phyloP scores from a whole-genome alignment of 2,888 invertebrate species.

The Miltochrista miniata region DNA sequence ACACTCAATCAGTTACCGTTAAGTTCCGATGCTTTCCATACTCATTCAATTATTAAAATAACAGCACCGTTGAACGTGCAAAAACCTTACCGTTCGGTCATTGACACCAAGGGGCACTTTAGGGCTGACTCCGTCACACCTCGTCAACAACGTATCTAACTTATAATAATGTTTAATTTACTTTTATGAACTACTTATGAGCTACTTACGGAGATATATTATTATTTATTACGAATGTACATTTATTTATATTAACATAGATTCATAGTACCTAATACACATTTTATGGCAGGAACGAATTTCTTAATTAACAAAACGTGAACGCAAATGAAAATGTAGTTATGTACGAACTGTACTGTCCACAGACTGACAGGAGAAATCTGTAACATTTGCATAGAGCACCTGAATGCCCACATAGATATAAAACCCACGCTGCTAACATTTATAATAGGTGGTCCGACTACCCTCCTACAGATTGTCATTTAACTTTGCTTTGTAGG shows the following conservation, averaged over 20 bases:
- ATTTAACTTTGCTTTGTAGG: too few species aligned
- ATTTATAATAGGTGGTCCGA: slow-evolving; percentile 31
- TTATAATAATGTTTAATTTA: slow-evolving; percentile 51
- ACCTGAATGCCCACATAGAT: slow-evolving; percentile 55
- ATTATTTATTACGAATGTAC: slow-evolving; percentile 8
- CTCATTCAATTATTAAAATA: slow-evolving; percentile 79
- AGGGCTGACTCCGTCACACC: slow-evolving; percentile 75
- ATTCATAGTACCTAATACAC: too few species aligned
- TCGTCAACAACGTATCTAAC: slow-evolving; percentile 54
- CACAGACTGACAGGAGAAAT: slow-evolving; percentile 52
- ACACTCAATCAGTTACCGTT: slow-evolving; percentile 56
- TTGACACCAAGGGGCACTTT: slow-evolving; percentile 79
- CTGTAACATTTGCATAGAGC: slow-evolving; percentile 57
- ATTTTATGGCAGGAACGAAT: too few species aligned
- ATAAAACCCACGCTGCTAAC: slow-evolving; percentile 44
- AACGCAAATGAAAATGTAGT: slow-evolving; percentile 56
- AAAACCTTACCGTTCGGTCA: slow-evolving; percentile 77
- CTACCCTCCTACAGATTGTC: slow-evolving; percentile 40
- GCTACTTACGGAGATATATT: slow-evolving; percentile 5
- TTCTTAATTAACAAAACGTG: slow-evolving; percentile 60
- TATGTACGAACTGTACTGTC: slow-evolving; percentile 46
- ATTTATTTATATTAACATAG: slow-evolving; percentile 6
- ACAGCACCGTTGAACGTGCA: slow-evolving; percentile 76
- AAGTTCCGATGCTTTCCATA: slow-evolving; percentile 67
- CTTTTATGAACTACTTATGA: slow-evolving; percentile 38